phyloP scores from a whole-genome alignment of 2,888 invertebrate genomes.

The Oscheius sp. region DNA sequence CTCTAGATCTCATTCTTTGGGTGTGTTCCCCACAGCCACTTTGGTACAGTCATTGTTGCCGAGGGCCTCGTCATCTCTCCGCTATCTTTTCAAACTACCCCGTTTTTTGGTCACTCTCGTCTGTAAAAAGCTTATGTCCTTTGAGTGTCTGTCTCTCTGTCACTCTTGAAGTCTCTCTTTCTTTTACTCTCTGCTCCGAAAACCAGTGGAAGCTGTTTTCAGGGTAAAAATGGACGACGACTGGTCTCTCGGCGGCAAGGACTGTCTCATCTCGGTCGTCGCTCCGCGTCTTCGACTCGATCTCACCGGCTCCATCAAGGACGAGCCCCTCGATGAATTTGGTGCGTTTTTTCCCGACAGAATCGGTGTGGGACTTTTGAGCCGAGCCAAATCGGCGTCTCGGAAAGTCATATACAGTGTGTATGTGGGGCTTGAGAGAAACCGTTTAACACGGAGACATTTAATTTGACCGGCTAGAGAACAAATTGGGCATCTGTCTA shows the following conservation, averaged over 20 bases:
- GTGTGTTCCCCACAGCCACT: background rate
- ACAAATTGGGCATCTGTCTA: too few species aligned
- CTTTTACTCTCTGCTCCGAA: too few species aligned
- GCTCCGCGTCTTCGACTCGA: slow-evolving; percentile 10
- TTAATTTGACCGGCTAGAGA: too few species aligned
- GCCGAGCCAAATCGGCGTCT: too few species aligned
- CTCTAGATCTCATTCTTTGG: background rate
- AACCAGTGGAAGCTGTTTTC: too few species aligned
- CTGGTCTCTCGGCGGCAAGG: slow-evolving; percentile 51
- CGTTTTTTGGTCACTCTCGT: slow-evolving; percentile 7
- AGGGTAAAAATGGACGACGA: slow-evolving; percentile 53
- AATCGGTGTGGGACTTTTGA: too few species aligned
- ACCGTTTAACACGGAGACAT: too few species aligned
- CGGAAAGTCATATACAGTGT: too few species aligned
- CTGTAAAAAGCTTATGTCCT: background rate
- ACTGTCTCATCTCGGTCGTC: slow-evolving; percentile 50
- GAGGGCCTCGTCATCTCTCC: slow-evolving; percentile 29
- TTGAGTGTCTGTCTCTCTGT: background rate
- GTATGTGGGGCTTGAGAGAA: too few species aligned
- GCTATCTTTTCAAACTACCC: slow-evolving; percentile 24
- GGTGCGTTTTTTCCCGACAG: background rate
- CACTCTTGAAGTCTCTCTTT: background rate
- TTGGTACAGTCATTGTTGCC: slow-evolving; percentile 29
- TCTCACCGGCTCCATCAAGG: slow-evolving; percentile 10
- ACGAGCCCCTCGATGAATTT: slow-evolving; percentile 30